Base-by-base conservation (phyloP, 2,113 vertebrate species). In the Lynx canadensis region DNA sequence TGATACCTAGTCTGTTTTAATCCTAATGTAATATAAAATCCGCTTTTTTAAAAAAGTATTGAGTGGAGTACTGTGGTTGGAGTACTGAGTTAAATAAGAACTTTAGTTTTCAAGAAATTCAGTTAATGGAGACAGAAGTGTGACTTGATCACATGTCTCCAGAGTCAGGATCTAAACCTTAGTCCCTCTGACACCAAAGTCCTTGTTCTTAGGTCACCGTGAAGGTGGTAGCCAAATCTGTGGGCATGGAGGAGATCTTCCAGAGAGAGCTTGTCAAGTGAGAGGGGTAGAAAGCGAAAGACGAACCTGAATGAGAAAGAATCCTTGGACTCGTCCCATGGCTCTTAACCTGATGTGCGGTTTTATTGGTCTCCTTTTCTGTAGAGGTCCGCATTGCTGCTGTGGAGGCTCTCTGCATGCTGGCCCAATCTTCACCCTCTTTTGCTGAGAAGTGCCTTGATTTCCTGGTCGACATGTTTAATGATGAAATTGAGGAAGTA, bases 391-490 rank as follows among this genome's bases (percentile, higher is more conserved):
- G 99, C 15, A 99, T 99, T 0, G 99, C 99, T 2, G 99, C 99
- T 0, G 99, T 99, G 0, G 99, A 99, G 98, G 99, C 99, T 0
- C 98, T 99, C 66, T 99, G 99, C 65, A 99, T 99, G 98, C 96
- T 99, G 93, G 99, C 99, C 14, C 99, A 99, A 31, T 99, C 99
- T 1, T 99, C 99, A 0, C 97, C 99, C 3, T 99, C 99, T 85
- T 99, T 99, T 38, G 99, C 99, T 0, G 99, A 99, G 95, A 99
- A 99, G 36, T 99, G 99, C 96, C 99, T 99, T 95, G 99, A 99
- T 98, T 99, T 99, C 91, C 98, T 99, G 97, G 99, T 99, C 1
- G 99, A 99, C 98, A 99, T 99, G 99, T 99, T 99, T 71, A 99
- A 99, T 0, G 99, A 99, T 4, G 99, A 99, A 95, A 99, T 99